Percentiles rank a stretch among this genome's conserved stretches.
Conservation (phyloP, 2,113 vertebrate genomes). For the Smithornis capensis region DNA sequence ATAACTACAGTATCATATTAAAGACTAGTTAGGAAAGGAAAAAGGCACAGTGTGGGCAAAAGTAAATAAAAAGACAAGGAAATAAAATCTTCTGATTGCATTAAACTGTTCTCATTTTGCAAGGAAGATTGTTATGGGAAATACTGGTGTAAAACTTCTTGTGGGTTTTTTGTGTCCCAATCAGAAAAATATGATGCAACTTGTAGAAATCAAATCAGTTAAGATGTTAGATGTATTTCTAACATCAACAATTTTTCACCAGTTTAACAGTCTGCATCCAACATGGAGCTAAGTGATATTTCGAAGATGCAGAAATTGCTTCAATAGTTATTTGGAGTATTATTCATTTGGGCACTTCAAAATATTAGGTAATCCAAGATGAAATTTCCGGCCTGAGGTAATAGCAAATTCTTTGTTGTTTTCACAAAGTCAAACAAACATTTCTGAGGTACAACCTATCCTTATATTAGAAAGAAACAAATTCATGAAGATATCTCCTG, state of each 20-base stretch:
- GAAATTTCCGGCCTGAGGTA: conserved; percentile 7
- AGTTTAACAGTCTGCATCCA: neutral
- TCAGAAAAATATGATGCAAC: neutral
- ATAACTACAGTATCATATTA: neutral
- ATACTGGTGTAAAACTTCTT: neutral
- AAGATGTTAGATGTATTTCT: neutral
- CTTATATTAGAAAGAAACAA: neutral
- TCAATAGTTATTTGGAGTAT: neutral
- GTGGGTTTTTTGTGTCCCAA: neutral
- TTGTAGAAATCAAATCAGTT: neutral
- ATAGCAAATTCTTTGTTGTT: neutral
- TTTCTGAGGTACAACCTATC: neutral
- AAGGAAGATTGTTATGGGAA: neutral
- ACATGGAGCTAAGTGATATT: neutral
- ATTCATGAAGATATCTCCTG: neutral
- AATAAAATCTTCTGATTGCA: neutral
- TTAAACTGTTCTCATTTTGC: neutral
- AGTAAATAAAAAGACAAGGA: neutral
- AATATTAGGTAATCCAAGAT: neutral
- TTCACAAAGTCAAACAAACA: conserved; percentile 6
- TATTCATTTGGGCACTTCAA: neutral
- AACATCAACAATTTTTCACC: neutral
- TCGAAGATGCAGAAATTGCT: neutral
- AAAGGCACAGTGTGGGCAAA: neutral
- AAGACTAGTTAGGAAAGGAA: neutral